phyloP scores from a whole-genome alignment of 2,888 invertebrate species.

The Thera britannica region DNA sequence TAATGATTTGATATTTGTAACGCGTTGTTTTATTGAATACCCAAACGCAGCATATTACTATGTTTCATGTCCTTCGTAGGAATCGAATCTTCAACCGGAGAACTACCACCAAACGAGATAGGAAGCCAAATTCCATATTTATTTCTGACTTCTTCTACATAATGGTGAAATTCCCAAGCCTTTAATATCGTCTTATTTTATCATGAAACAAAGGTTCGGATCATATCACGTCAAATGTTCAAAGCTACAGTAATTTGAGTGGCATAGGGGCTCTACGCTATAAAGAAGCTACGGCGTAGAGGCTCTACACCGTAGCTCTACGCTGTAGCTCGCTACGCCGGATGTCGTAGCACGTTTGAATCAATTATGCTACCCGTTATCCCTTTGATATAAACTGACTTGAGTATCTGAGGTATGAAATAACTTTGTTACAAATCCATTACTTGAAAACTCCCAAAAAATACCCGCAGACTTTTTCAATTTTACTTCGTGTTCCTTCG shows the following conservation, averaged over 20 bases:
- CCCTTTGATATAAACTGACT: conserved; percentile 17
- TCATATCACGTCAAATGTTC: conserved; percentile 6
- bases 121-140: too few relatives aligned
- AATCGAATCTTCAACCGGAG: too few relatives aligned
- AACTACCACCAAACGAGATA: too few relatives aligned
- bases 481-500: too few relatives aligned
- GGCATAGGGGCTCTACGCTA: conserved; percentile 4
- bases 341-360: conserved; percentile 9
- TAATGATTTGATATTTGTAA: too few relatives aligned
- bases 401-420: background rate
- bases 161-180: background rate
- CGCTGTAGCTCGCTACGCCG: conserved; percentile 15
- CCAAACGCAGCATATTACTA: too few relatives aligned
- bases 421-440: conserved; percentile 3
- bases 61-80: too few relatives aligned
- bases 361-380: conserved; percentile 23
- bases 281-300: background rate
- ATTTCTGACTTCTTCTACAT: background rate
- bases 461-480: too few relatives aligned
- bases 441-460: background rate
- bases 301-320: conserved; percentile 21
- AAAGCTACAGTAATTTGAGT: conserved; percentile 12
- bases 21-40: too few relatives aligned
- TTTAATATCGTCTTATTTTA: background rate
- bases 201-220: background rate